A percentile compares a stretch with the other conserved stretches of the same genome.
Conservation (phyloP, 2,113 vertebrate genomes). For the Dipodomys stephensi region DNA sequence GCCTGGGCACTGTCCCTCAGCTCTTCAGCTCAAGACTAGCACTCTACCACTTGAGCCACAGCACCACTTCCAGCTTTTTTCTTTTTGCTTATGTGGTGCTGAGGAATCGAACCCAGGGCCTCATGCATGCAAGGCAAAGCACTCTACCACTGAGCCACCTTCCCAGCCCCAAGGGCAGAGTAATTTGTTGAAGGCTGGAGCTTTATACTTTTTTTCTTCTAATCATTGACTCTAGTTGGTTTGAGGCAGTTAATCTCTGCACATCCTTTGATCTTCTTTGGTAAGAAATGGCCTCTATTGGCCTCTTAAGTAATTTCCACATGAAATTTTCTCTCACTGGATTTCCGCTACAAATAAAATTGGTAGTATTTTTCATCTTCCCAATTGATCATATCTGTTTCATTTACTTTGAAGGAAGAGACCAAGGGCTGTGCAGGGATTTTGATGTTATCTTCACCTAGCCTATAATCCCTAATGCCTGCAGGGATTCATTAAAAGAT, state of each 20-base stretch:
- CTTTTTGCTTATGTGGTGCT: too few relatives aligned
- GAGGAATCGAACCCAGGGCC: too few relatives aligned
- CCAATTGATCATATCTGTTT: neutral
- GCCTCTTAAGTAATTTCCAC: conserved; percentile 20
- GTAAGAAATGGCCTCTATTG: neutral
- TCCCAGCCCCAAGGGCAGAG: neutral
- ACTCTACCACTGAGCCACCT: too few relatives aligned
- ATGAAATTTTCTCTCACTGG: neutral
- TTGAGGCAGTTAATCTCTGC: neutral
- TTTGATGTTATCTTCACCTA: neutral
- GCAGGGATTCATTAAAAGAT: neutral
- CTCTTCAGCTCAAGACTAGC: too few relatives aligned
- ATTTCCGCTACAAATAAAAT: neutral
- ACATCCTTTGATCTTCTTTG: conserved; percentile 49
- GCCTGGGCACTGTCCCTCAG: too few relatives aligned
- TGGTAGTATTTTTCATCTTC: neutral
- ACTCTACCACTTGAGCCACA: too few relatives aligned
- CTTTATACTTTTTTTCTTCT: conserved; percentile 7
- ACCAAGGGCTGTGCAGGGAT: neutral
- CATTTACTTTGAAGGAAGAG: neutral
- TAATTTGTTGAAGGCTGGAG: conserved; percentile 6
- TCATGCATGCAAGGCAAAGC: too few relatives aligned
- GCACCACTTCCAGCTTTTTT: too few relatives aligned
- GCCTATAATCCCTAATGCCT: neutral
- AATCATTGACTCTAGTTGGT: neutral